phyloP scores from a whole-genome alignment of 2,888 invertebrate species.

The Plagiodera versicolora region DNA sequence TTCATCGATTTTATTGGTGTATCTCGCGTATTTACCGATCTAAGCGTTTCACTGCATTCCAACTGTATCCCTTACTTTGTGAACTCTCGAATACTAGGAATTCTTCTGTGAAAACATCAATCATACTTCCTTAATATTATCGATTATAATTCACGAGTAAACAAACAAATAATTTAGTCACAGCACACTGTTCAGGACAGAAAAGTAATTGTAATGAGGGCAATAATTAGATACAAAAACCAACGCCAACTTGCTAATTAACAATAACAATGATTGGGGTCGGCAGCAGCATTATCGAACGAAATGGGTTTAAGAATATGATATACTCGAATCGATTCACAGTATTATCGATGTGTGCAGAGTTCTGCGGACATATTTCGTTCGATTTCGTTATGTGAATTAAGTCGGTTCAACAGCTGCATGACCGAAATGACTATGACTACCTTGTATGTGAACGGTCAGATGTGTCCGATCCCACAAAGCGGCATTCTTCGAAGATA shows the following conservation, averaged over 20 bases:
- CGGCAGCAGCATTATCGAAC: background rate
- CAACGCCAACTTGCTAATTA: background rate
- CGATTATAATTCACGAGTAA: background rate
- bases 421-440: background rate
- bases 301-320: too few species aligned
- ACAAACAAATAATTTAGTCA: background rate
- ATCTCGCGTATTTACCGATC: background rate
- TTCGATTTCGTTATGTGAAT: background rate
- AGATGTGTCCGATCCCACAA: background rate
- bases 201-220: too few species aligned
- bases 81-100: background rate
- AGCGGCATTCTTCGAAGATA: constrained; percentile 7
- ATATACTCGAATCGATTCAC: background rate
- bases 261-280: background rate
- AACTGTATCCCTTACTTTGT: background rate
- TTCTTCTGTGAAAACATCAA: too few species aligned
- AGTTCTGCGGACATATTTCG: background rate
- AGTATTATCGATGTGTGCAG: background rate
- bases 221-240: too few species aligned
- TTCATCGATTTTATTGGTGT: background rate
- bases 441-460: background rate
- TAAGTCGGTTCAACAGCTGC: constrained; percentile 7
- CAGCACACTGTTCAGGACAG: too few species aligned
- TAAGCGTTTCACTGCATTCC: background rate
- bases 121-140: background rate